Evolutionary conservation across 2,113 vertebrate species (phyloP).

Genomic region (Ciconia stormi): DNA sequence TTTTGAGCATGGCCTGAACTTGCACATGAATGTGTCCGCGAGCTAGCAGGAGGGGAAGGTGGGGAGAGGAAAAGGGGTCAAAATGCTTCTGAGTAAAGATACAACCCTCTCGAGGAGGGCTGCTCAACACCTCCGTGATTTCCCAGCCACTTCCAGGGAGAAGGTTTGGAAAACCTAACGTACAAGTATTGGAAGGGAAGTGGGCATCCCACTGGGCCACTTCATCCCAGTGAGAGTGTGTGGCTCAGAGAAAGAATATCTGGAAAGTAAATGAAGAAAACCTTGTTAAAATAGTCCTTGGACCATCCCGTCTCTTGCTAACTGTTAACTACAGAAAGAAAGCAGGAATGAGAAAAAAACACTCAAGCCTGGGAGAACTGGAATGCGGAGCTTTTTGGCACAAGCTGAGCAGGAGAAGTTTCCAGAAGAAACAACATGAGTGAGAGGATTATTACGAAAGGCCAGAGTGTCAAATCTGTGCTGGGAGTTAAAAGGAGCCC

Average conservation of each 20-base stretch:
- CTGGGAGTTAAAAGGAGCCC: constrained; percentile 56
- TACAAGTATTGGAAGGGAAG: background rate
- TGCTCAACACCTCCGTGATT: background rate
- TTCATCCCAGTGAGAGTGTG: background rate
- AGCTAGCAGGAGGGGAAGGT: background rate
- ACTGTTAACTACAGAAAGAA: background rate
- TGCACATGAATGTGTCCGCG: background rate
- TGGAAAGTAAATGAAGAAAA: background rate
- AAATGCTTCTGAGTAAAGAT: background rate
- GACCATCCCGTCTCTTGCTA: background rate
- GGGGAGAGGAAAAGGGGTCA: background rate
- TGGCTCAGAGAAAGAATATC: background rate
- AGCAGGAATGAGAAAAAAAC: background rate
- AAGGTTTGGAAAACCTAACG: background rate
- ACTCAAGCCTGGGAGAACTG: background rate
- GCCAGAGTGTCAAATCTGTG: constrained; percentile 42
- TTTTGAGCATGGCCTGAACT: background rate
- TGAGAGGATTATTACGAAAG: constrained; percentile 38
- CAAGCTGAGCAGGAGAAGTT: background rate
- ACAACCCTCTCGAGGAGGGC: rapidly evolving
- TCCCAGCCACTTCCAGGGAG: background rate
- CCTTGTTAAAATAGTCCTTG: background rate
- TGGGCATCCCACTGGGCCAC: background rate
- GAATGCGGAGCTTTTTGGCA: background rate
- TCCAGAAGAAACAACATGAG: constrained; percentile 49